Conservation (phyloP, 2,113 vertebrate species). For the Artemisiospiza belli region DNA sequence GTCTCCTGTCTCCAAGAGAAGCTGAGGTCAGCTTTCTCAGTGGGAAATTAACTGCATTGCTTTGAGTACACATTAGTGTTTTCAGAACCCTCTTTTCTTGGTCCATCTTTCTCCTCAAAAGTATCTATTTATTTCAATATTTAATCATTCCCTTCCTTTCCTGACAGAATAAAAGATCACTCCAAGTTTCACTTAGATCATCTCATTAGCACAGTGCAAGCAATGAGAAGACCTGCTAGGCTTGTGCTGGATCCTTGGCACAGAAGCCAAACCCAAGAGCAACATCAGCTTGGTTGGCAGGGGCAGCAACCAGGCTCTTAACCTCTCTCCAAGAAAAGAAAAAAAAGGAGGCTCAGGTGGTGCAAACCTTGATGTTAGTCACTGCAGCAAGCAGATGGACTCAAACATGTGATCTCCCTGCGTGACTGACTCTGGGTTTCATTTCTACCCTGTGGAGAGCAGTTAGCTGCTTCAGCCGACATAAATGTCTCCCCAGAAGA, state of each 20-base stretch:
- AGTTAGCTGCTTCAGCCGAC: not conserved
- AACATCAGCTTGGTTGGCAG: not conserved
- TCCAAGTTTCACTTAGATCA: not conserved
- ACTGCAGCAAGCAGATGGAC: conserved; percentile 26
- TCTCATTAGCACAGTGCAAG: not conserved
- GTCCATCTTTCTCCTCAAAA: conserved; percentile 42
- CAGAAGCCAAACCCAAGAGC: not conserved
- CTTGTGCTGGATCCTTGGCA: not conserved
- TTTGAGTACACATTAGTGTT: conserved; percentile 23
- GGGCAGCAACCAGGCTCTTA: not conserved
- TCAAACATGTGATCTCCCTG: not conserved
- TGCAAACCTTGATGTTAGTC: not conserved
- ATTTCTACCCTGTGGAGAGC: not conserved
- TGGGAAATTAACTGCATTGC: conserved; percentile 56
- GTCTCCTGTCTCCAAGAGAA: conserved; percentile 46
- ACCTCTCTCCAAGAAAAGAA: not conserved
- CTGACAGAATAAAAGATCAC: not conserved
- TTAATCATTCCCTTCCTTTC: conserved; percentile 33
- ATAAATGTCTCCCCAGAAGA: conserved; percentile 13
- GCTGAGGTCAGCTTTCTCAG: conserved; percentile 68
- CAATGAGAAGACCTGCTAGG: not conserved
- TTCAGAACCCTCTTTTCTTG: conserved; percentile 37
- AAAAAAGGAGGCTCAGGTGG: not conserved
- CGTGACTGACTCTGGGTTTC: not conserved
- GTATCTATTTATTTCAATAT: conserved; percentile 47